Evolutionary conservation across 2,888 invertebrate genomes (phyloP), one percentile per base, ranked within the genome.

Genomic region (Agrotis ipsilon): DNA sequence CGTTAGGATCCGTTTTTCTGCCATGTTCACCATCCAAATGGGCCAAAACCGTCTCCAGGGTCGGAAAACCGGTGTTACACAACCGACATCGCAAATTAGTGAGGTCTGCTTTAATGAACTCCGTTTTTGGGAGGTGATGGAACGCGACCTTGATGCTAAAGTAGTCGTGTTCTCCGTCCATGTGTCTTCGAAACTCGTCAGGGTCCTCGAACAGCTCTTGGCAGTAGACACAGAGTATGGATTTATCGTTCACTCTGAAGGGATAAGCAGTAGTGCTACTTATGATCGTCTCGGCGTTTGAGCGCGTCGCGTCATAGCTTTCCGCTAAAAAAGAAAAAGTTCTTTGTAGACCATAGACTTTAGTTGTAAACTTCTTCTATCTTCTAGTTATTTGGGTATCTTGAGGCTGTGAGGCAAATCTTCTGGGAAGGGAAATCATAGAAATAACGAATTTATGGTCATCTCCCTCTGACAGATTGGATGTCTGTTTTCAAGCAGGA

Each of bases 271-370:
- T 95, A n/a, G 94, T 92, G 89, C 87, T 90, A 72, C 92, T 90
- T 80, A 96, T 87, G 76, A 96, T 89, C 68, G 86, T 89, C 86
- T 92, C 93, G 78, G 95, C 95, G 90, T 96, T 96, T 78, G 89
- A 85, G 81, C 95, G 90, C 85, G 94, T 90, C 76, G 94, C 92
- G 88, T 94, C 94, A 83, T 89, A 90, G 82, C 83, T 85, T 84
- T 92, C 92, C 83, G 90, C 95, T 95, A 95, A 92, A 95, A 94
- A 94, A 92, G 92, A 94, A 94, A 94, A 89, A 85, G 71, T 86
- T 80, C 83, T 81, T 85, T 88, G 85, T 85, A 81, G 73, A 67
- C 78, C 58, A 65, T 48, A n/a, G 43, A 52, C n/a, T 21, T 45
- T 43, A 46, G 45, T 64, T 71, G 39, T 43, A 49, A 55, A 46